Percentiles rank a stretch among this genome's conserved stretches.
Conservation (phyloP, 2,888 invertebrate genomes). For the Rhabditophanes sp. region DNA sequence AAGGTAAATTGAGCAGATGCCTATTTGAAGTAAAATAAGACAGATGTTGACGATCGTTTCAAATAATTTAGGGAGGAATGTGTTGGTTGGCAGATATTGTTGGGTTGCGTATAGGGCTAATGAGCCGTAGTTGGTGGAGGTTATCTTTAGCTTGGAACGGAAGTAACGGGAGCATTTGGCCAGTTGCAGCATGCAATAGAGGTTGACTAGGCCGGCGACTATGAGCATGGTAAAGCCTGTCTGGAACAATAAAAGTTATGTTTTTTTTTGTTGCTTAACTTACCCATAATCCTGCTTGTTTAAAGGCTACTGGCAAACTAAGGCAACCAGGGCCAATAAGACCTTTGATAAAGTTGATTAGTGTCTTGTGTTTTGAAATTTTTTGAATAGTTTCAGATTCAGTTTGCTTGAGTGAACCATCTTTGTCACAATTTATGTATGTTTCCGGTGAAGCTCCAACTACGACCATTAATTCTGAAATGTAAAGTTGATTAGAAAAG, state of each 20-base stretch:
- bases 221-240: slow-evolving; percentile 28
- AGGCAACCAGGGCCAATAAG: slow-evolving; percentile 40
- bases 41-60: slow-evolving; percentile 29
- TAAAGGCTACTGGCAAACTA: slow-evolving; percentile 33
- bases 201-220: slow-evolving; percentile 28
- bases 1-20: slow-evolving; percentile 37
- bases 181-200: slow-evolving; percentile 34
- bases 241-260: slow-evolving; percentile 13
- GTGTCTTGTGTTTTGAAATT: no score
- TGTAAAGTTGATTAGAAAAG: no score
- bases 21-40: slow-evolving; percentile 29
- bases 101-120: no score
- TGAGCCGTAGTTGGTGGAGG: no score
- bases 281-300: slow-evolving; percentile 32
- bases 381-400: no score
- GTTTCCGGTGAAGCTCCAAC: no score
- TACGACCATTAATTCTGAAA: no score
- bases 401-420: no score
- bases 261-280: slow-evolving; percentile 4
- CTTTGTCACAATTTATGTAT: no score
- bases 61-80: slow-evolving; percentile 6
- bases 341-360: slow-evolving; percentile 31
- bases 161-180: slow-evolving; percentile 34
- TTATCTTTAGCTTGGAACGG: no score
- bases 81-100: no score